Conservation (phyloP, 2,113 vertebrate genomes). For the Hemichromis elongatus region DNA sequence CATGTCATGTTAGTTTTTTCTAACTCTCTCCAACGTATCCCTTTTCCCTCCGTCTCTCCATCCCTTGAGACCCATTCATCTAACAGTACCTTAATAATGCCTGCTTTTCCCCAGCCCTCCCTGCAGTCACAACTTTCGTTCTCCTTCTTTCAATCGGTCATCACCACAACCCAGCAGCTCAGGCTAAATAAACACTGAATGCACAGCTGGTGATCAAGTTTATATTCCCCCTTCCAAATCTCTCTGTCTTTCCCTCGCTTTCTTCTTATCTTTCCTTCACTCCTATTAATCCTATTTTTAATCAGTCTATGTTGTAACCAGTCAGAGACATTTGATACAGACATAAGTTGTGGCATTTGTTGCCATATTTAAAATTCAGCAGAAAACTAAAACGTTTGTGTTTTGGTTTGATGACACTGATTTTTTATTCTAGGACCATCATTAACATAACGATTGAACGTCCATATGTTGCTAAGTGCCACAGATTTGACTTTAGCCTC, state of each 20-base stretch:
- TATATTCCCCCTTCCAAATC: conserved; percentile 39
- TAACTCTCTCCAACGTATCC: not conserved
- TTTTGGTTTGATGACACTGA: not conserved
- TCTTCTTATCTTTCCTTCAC: not conserved
- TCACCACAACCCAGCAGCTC: conserved; percentile 16
- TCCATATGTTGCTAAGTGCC: not conserved
- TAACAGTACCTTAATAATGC: conserved; percentile 25
- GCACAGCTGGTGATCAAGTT: conserved; percentile 59
- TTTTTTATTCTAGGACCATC: not conserved
- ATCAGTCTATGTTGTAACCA: not conserved
- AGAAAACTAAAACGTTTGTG: not conserved
- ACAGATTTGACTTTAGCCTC: too few relatives aligned
- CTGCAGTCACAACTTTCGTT: conserved; percentile 29
- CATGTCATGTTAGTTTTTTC: conserved; percentile 24
- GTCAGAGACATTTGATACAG: not conserved
- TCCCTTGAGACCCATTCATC: conserved; percentile 46
- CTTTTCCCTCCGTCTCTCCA: not conserved
- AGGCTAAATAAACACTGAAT: conserved; percentile 63
- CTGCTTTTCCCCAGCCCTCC: not conserved
- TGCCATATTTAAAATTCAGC: not conserved
- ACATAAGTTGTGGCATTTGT: not conserved
- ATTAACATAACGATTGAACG: not conserved
- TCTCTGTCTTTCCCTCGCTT: not conserved
- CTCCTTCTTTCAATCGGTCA: conserved; percentile 1
- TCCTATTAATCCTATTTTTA: not conserved